These are phyloP conservation scores for Junonia oenone DNA, from an alignment of 2,888 invertebrate genomes.

Conservation along the genomic window DNA sequence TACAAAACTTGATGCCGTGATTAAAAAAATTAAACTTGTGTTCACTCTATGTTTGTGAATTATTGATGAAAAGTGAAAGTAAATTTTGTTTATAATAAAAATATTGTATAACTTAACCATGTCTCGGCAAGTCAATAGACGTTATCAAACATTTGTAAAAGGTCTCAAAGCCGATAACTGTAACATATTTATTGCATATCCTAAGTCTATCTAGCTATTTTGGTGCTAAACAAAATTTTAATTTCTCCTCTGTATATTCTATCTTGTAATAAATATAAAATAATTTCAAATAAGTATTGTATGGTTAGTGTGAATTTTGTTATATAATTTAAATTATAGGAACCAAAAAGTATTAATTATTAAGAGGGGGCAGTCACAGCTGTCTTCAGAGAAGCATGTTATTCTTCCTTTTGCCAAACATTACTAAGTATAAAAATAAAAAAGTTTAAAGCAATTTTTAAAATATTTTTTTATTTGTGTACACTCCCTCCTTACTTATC, in stretches of 20 bases:
- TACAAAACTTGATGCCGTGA: background rate
- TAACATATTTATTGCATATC: slow-evolving; percentile 18
- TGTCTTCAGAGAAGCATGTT: slow-evolving; percentile 44
- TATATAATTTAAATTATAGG: slow-evolving; percentile 48
- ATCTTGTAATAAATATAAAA: slow-evolving; percentile 5
- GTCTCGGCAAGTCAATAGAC: no score
- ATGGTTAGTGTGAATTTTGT: slow-evolving; percentile 27
- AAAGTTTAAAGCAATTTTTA: slow-evolving; percentile 48
- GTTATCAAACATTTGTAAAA: slow-evolving; percentile 11
- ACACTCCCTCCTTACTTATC: background rate
- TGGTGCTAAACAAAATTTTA: slow-evolving; percentile 60
- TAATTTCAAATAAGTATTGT: slow-evolving; percentile 7
- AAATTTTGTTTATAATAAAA: no score
- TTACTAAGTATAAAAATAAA: slow-evolving; percentile 65
- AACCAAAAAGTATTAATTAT: slow-evolving; percentile 74
- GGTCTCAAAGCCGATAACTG: background rate
- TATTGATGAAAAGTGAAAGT: no score
- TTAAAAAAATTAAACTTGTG: no score
- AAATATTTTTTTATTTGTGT: slow-evolving; percentile 28
- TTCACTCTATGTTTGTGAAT: no score
- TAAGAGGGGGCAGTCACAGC: slow-evolving; percentile 41
- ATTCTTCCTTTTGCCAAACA: slow-evolving; percentile 75
- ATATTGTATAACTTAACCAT: no score
- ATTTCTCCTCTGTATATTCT: slow-evolving; percentile 39
- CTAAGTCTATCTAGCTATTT: slow-evolving; percentile 42